Conservation (phyloP, 2,797 vertebrate species). For the Anas capensis region DNA sequence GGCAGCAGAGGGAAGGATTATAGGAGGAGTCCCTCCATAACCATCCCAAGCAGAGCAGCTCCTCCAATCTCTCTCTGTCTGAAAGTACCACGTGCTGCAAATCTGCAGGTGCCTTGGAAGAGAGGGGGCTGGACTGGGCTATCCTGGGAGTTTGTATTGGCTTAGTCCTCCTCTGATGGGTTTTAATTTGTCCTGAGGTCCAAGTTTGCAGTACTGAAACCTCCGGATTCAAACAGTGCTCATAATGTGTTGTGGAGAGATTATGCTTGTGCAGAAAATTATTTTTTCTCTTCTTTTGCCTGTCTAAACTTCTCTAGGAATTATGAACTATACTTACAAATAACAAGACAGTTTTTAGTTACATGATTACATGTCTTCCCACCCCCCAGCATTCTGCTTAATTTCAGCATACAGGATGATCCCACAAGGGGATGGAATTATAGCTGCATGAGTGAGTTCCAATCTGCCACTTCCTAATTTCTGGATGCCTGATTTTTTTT, state of each 20-base stretch:
- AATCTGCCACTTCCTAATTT: slow-evolving; percentile 16
- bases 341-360: not conserved
- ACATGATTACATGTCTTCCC: not conserved
- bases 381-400: not conserved
- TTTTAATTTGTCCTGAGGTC: not conserved
- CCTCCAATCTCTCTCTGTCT: not conserved
- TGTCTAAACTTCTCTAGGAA: not conserved
- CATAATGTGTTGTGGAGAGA: not conserved
- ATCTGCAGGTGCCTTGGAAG: not conserved
- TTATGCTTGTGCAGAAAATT: not conserved
- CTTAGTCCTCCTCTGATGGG: not conserved
- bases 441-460: slow-evolving; percentile 5
- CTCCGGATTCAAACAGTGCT: not conserved
- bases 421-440: slow-evolving; percentile 20
- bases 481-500: not conserved
- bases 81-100: not conserved
- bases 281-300: not conserved
- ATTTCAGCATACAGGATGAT: not conserved
- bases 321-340: not conserved
- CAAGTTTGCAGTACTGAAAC: not conserved
- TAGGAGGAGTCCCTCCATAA: not conserved
- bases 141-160: not conserved
- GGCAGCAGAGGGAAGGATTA: not conserved
- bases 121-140: not conserved
- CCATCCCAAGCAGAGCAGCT: not conserved